A percentile compares a stretch with the other conserved stretches of the same genome.
Conservation (phyloP, 2,113 vertebrate species). For the Tor tambroides region DNA sequence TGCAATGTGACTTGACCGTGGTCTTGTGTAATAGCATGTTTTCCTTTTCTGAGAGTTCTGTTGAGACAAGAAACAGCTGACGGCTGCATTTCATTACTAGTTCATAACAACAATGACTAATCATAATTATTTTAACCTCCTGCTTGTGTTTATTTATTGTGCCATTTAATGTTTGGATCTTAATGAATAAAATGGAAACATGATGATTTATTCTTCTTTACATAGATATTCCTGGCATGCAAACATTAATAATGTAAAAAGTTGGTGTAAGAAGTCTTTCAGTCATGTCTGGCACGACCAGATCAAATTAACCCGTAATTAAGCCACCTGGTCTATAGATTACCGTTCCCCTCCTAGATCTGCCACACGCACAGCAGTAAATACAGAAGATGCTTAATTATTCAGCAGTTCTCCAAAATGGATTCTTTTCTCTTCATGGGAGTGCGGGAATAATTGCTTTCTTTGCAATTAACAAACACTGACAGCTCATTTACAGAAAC, state of each 20-base stretch:
- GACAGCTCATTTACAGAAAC: neutral
- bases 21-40: slow-evolving; percentile 33
- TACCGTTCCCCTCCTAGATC: neutral
- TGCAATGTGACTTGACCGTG: neutral
- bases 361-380: neutral
- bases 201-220: neutral
- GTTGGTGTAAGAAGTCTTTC: neutral
- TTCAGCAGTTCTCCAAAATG: slow-evolving; percentile 29
- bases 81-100: slow-evolving; percentile 37
- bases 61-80: slow-evolving; percentile 12
- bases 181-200: neutral
- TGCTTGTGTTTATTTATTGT: slow-evolving; percentile 5
- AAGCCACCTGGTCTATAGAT: neutral
- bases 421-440: slow-evolving; percentile 11
- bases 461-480: slow-evolving; percentile 1
- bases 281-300: neutral
- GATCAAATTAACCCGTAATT: slow-evolving; percentile 6
- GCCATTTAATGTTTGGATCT: neutral
- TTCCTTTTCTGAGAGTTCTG: slow-evolving; percentile 27
- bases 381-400: slow-evolving; percentile 47
- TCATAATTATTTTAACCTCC: slow-evolving; percentile 28
- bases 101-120: slow-evolving; percentile 49
- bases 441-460: neutral
- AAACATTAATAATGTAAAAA: neutral
- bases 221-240: neutral